Conservation (phyloP, 2,797 vertebrate genomes). For the Poeciliopsis paucimaculata region DNA sequence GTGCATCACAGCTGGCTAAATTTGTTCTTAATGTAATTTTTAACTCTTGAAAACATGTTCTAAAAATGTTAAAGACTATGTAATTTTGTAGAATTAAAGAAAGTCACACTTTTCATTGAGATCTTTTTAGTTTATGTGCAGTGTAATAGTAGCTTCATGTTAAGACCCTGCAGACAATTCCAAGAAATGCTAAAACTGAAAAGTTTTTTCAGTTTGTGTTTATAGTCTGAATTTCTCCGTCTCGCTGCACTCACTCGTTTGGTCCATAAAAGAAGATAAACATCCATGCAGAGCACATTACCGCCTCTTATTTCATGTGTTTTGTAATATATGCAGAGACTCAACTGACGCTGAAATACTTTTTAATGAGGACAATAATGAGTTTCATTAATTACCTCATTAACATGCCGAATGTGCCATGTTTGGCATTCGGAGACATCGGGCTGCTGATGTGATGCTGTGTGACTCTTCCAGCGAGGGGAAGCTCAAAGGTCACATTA, state of each 20-base stretch:
- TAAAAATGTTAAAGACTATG: background rate
- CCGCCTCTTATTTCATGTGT: background rate
- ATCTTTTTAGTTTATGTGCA: background rate
- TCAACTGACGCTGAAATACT: conserved; percentile 15
- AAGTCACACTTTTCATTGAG: background rate
- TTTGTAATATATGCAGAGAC: background rate
- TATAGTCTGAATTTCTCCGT: background rate
- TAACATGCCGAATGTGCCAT: background rate
- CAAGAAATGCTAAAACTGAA: background rate
- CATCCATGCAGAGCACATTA: background rate
- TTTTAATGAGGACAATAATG: conserved; percentile 12
- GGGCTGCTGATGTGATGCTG: background rate
- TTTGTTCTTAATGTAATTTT: background rate
- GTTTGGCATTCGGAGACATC: background rate
- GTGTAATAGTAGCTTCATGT: background rate
- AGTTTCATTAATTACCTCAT: conserved; percentile 17
- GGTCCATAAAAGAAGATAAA: background rate
- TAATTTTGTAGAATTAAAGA: background rate
- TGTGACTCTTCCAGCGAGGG: background rate
- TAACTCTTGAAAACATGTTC: background rate
- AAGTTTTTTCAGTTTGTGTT: background rate
- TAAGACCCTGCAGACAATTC: background rate
- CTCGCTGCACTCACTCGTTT: background rate
- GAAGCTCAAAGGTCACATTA: conserved; percentile 11
- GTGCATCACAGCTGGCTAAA: background rate